These are phyloP conservation scores for Drymonia ruficornis DNA, from an alignment of 2,888 invertebrate species.

Conservation along the genomic window DNA sequence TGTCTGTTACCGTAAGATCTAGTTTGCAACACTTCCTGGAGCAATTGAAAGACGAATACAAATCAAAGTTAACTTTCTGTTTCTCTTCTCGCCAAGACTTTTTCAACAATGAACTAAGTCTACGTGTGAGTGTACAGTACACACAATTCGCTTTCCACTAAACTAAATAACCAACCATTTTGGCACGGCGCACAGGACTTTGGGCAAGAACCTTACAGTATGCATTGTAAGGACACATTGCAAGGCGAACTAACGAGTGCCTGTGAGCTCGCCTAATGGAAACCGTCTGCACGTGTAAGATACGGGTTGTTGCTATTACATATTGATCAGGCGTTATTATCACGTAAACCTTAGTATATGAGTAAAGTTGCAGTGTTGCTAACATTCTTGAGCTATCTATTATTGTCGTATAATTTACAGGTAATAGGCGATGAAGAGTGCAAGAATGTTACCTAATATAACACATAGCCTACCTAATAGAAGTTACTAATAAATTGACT, in stretches of 20 bases:
- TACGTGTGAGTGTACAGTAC: constrained; percentile 4
- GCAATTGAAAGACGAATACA: no score
- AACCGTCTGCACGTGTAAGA: constrained; percentile 42
- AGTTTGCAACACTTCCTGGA: no score
- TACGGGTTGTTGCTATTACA: constrained; percentile 47
- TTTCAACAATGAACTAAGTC: constrained; percentile 16
- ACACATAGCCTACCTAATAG: no score
- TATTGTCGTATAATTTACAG: no score
- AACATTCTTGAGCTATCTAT: no score
- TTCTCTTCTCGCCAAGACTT: constrained; percentile 1
- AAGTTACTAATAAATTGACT: no score
- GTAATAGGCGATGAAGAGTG: no score
- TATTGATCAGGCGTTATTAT: constrained; percentile 41
- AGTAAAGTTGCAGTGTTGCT: no score
- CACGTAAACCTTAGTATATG: constrained; percentile 3
- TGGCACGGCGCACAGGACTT: constrained; percentile 30
- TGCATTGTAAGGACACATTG: constrained; percentile 46
- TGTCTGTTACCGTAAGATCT: no score
- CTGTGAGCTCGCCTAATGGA: constrained; percentile 51
- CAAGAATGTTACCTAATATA: no score
- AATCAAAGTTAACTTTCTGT: neutral
- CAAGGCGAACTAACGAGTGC: constrained; percentile 47
- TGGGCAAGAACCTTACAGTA: no score
- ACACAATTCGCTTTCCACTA: constrained; percentile 24
- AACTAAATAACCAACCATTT: constrained; percentile 37